phyloP scores from a whole-genome alignment of 2,113 vertebrate genomes.

The Chitala chitala region DNA sequence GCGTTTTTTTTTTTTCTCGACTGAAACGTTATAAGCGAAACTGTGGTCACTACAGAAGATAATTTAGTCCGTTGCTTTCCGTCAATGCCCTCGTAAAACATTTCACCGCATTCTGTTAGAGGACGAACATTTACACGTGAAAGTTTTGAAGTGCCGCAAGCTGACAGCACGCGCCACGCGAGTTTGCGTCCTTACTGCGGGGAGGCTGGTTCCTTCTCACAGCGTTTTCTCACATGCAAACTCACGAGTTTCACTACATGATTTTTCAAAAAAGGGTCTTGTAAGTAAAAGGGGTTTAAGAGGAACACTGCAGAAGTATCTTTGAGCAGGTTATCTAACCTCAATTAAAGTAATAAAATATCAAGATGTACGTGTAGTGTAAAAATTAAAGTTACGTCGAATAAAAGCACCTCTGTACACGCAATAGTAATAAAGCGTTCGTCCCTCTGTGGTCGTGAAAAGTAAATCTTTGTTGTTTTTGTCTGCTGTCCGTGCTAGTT shows the following conservation, averaged over 20 bases:
- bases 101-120: no score
- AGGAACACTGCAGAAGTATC: neutral
- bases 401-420: neutral
- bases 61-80: neutral
- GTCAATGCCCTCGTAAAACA: neutral
- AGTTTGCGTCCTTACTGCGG: neutral
- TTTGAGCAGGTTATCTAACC: neutral
- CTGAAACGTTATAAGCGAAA: neutral
- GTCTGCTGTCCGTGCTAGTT: neutral
- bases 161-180: neutral
- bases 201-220: neutral
- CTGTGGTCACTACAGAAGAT: neutral
- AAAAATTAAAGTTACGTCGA: neutral
- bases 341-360: neutral
- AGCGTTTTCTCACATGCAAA: neutral
- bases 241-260: neutral
- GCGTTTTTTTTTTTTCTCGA: no score
- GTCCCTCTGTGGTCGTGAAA: conserved; percentile 24
- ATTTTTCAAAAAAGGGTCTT: neutral
- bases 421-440: neutral
- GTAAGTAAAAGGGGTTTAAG: neutral
- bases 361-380: neutral
- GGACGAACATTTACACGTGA: neutral
- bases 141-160: no score
- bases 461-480: neutral